A percentile compares a stretch with the other conserved stretches of the same genome.
phyloP scores from a whole-genome alignment of 2,113 vertebrate species.

The Sclerurus mexicanus region DNA sequence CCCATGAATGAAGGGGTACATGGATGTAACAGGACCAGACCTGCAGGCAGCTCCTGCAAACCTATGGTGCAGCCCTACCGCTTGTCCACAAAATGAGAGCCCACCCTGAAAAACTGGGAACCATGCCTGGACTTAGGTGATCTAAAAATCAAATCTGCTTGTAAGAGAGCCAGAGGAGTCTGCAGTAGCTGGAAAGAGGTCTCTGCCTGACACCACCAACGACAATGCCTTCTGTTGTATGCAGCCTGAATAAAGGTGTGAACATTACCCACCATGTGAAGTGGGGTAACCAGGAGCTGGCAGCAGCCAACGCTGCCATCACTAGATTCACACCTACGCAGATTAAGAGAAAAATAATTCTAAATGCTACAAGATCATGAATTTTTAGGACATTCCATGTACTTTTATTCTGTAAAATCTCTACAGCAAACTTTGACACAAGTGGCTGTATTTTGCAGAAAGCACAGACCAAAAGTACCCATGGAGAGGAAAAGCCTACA shows the following conservation, averaged over 20 bases:
- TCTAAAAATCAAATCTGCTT: background rate
- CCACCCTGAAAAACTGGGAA: background rate
- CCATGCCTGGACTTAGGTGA: background rate
- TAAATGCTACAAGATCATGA: background rate
- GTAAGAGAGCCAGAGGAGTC: background rate
- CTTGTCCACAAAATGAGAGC: background rate
- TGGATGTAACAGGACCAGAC: background rate
- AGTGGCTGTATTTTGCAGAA: background rate
- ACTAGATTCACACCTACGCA: background rate
- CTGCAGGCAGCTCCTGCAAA: background rate
- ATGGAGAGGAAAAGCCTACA: background rate
- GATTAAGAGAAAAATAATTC: background rate
- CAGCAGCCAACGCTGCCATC: background rate
- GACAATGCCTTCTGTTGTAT: background rate
- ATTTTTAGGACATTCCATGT: background rate
- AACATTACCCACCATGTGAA: rapidly evolving
- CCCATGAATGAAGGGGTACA: rapidly evolving
- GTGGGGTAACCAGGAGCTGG: background rate
- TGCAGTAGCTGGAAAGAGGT: background rate
- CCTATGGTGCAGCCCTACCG: background rate
- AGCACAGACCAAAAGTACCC: background rate
- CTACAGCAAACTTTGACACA: background rate
- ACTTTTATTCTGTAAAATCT: background rate
- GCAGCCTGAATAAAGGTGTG: background rate
- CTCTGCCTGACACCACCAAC: background rate